These are phyloP conservation scores for Piaya cayana DNA, from an alignment of 2,113 vertebrate genomes.

Conservation along the genomic window DNA sequence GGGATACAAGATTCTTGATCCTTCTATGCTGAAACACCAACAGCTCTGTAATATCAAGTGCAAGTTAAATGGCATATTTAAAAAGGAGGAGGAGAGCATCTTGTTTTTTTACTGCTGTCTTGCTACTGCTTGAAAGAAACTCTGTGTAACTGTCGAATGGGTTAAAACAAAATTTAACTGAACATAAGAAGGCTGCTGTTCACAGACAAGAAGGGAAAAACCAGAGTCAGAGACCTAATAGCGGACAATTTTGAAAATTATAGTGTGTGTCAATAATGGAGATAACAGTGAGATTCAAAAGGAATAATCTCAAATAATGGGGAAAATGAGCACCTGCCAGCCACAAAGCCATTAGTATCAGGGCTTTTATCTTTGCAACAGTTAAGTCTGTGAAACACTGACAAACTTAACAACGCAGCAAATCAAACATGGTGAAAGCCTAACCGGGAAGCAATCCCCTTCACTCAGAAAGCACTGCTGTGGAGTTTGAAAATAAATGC, in stretches of 20 bases:
- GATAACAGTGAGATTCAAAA: slow-evolving; percentile 59
- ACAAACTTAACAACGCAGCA: slow-evolving; percentile 54
- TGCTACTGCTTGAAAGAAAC: neutral
- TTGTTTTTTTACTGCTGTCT: neutral
- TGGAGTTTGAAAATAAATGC: neutral
- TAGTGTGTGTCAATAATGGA: slow-evolving; percentile 59
- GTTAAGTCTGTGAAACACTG: slow-evolving; percentile 40
- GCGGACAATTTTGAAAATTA: slow-evolving; percentile 72
- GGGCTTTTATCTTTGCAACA: slow-evolving; percentile 54
- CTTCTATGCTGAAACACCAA: neutral
- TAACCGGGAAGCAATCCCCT: neutral
- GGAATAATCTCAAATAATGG: slow-evolving; percentile 56
- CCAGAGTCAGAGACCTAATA: slow-evolving; percentile 59
- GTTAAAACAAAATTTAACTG: slow-evolving; percentile 56
- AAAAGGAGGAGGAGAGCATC: neutral
- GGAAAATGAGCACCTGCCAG: slow-evolving; percentile 61
- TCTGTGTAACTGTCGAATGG: neutral
- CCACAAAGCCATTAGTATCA: slow-evolving; percentile 61
- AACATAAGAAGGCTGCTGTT: slow-evolving; percentile 17
- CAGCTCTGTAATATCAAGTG: neutral
- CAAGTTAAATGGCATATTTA: neutral
- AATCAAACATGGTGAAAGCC: slow-evolving; percentile 36
- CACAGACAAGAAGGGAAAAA: slow-evolving; percentile 7
- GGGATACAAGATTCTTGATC: neutral
- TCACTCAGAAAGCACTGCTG: neutral